Evolutionary conservation across 2,888 invertebrate genomes (phyloP).

Genomic region (Calameuta pallipes): DNA sequence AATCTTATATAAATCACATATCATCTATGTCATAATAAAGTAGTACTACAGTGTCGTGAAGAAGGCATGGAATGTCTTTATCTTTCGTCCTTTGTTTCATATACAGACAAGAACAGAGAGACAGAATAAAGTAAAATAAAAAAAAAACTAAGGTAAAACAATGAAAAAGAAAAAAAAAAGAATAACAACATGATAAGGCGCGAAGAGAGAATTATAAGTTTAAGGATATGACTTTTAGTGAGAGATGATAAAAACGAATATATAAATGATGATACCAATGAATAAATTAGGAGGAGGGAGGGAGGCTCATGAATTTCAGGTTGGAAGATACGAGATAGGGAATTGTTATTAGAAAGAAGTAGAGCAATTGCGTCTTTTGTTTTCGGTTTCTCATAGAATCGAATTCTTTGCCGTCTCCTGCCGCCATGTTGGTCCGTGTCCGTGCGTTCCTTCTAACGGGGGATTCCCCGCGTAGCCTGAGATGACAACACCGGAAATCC

Average conservation of each 20-base stretch:
- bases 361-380: background rate
- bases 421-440: background rate
- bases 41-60: conserved; percentile 8
- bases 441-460: background rate
- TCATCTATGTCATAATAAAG: conserved; percentile 30
- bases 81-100: conserved; percentile 15
- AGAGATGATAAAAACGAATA: background rate
- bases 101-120: conserved; percentile 9
- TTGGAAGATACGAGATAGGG: background rate
- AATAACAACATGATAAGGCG: background rate
- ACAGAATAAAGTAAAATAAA: conserved; percentile 6
- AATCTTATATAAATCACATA: conserved; percentile 43
- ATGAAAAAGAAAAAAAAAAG: conserved; percentile 9
- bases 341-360: background rate
- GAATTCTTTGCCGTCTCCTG: background rate
- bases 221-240: background rate
- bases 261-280: background rate
- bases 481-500: background rate
- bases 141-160: conserved; percentile 9
- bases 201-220: background rate
- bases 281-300: background rate
- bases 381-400: background rate
- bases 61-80: conserved; percentile 15
- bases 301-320: background rate
- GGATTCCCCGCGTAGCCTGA: background rate